Evolutionary conservation across 2,113 vertebrate species (phyloP), one percentile per base, ranked within the genome.

Genomic region (Leuciscus idus): DNA sequence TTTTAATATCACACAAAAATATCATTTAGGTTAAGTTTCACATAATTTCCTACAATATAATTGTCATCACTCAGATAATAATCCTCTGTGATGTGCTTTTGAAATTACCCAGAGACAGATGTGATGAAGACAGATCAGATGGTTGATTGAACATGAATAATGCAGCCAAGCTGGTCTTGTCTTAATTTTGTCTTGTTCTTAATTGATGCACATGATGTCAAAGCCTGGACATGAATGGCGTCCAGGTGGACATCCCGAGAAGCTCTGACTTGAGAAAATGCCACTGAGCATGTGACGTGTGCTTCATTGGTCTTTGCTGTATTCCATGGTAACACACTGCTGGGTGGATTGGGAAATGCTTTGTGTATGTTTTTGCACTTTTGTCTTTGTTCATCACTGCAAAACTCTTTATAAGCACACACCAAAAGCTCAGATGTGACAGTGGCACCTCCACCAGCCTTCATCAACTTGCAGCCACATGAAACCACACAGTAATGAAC

Each of bases 251-350:
- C 52, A 74, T n/a, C 6, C 21, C 8, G 59, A 59, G 50, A 75
- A 48, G 23, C 23, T 75, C 72, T 75, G 72, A 48, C 43, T 75
- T 46, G 43, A 75, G 72, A 17, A 84, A 94, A 98, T 98, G 96
- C 96, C 97, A 97, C 93, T 98, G 96, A 98, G 97, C 97, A 97
- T 96, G 95, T 94, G 85, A 91, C 89, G 87, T 90, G 93, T 95
- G 96, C 97, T 97, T 97, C 95, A 96, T 94, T 97, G 95, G 91
- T 92, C 95, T 92, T 91, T 89, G 94, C 93, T 86, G 90, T 95
- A 59, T 59, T 43, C 89, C 90, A 88, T 89, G 86, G 84, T 50
- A 86, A 91, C 73, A 85, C 92, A 92, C 92, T 92, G 93, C 87
- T 93, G 92, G 92, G 92, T 92, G 73, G 23, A 73, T 59, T 75